Conservation (phyloP, 2,113 vertebrate genomes). For the Pteropus alecto region DNA sequence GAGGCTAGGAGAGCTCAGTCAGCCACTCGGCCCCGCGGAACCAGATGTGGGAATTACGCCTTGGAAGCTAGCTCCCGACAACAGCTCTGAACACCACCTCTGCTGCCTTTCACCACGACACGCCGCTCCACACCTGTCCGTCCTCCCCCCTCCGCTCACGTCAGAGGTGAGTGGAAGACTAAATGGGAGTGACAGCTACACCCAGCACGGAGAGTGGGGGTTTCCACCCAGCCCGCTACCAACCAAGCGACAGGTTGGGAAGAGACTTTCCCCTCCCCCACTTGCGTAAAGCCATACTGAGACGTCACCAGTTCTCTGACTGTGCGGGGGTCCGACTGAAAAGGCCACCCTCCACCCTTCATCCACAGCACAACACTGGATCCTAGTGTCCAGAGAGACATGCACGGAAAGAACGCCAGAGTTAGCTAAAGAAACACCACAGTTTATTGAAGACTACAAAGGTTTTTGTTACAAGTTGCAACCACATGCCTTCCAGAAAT, state of each 20-base stretch:
- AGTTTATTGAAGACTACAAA: constrained; percentile 82
- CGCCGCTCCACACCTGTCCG: not conserved
- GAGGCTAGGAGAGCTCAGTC: constrained; percentile 11
- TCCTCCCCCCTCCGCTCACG: not conserved
- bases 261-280: constrained; percentile 22
- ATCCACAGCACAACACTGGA: constrained; percentile 61
- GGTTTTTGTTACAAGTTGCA: constrained; percentile 80
- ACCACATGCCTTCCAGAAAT: constrained; percentile 82
- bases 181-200: constrained; percentile 30
- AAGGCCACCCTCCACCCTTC: constrained; percentile 73
- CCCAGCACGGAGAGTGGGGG: not conserved
- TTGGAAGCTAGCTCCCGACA: not conserved
- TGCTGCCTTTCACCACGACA: constrained; percentile 40
- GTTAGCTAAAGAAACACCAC: constrained; percentile 82
- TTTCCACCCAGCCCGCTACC: constrained; percentile 32
- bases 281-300: not conserved
- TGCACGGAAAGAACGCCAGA: constrained; percentile 81
- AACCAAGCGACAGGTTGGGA: constrained; percentile 46
- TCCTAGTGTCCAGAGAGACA: constrained; percentile 78
- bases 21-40: constrained; percentile 6
- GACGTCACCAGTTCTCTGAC: constrained; percentile 48
- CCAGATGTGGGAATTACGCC: not conserved
- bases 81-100: constrained; percentile 35
- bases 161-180: constrained; percentile 16
- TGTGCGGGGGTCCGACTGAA: constrained; percentile 39